Conservation (phyloP, 2,888 invertebrate genomes). For the Leptinotarsa peninsularis region DNA sequence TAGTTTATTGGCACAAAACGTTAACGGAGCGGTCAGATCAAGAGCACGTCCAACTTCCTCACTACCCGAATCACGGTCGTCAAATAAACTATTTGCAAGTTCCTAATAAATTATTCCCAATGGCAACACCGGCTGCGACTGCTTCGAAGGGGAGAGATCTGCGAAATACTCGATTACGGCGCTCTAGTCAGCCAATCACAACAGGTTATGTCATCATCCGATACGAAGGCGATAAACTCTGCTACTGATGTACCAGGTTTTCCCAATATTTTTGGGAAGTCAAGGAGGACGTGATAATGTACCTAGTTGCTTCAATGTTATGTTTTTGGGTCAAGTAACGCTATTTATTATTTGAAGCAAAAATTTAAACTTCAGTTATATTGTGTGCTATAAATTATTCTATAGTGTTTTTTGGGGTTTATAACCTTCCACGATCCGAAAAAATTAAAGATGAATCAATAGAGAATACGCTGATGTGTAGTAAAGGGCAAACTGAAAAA, state of each 20-base stretch:
- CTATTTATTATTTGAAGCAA: too few species aligned
- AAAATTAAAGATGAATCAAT: too few species aligned
- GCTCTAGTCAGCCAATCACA: conserved; percentile 40
- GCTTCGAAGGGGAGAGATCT: conserved; percentile 39
- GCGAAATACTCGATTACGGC: conserved; percentile 42
- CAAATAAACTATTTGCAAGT: conserved; percentile 1
- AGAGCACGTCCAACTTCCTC: conserved; percentile 16
- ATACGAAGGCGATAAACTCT: conserved; percentile 21
- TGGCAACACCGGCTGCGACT: conserved; percentile 17
- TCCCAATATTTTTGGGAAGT: background rate
- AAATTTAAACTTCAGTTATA: too few species aligned
- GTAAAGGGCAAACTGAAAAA: too few species aligned
- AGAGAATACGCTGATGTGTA: too few species aligned
- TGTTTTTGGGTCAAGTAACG: too few species aligned
- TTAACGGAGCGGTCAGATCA: conserved; percentile 8
- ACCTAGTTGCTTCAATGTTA: background rate
- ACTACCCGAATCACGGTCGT: background rate
- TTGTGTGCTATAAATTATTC: too few species aligned
- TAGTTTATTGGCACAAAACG: background rate
- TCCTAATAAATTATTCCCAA: background rate
- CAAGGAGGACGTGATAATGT: background rate
- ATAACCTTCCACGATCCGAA: too few species aligned
- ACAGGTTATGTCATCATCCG: conserved; percentile 43
- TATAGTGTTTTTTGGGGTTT: too few species aligned
- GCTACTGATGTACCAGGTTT: background rate